These are phyloP conservation scores for Sebastes matsubarae DNA, from an alignment of 2,797 vertebrate genomes.

Conservation along the genomic window DNA sequence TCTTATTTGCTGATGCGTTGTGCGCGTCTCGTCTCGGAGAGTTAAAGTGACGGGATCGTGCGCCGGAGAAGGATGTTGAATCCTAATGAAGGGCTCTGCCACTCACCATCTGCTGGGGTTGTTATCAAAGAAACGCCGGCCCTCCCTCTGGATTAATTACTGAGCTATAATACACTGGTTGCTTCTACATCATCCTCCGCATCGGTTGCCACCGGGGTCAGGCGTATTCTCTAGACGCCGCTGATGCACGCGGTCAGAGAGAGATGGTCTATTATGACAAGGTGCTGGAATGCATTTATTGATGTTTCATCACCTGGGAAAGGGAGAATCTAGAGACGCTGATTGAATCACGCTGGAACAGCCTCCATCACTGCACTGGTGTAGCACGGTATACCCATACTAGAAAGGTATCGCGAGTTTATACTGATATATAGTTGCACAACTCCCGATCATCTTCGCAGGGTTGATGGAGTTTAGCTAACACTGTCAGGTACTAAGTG, in stretches of 20 bases:
- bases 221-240: background rate
- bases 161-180: conserved; percentile 40
- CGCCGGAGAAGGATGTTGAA: conserved; percentile 45
- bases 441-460: no score
- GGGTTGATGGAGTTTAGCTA: no score
- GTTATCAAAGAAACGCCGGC: conserved; percentile 64
- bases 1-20: conserved; percentile 37
- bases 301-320: conserved; percentile 8
- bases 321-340: background rate
- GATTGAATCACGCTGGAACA: conserved; percentile 29
- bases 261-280: conserved; percentile 13
- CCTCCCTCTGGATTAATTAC: conserved; percentile 72
- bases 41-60: conserved; percentile 43
- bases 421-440: no score
- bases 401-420: no score
- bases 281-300: conserved; percentile 6
- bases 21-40: conserved; percentile 18
- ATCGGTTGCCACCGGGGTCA: conserved; percentile 17
- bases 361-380: background rate
- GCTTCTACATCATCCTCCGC: conserved; percentile 38
- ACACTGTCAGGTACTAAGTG: no score
- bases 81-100: conserved; percentile 69
- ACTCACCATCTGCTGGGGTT: conserved; percentile 69
- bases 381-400: no score
- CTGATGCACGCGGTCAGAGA: background rate